Percentiles rank a stretch among this genome's conserved stretches.
These are phyloP conservation scores for Drosophila flavopinicola DNA, from an alignment of 2,888 invertebrate genomes.

Conservation along the genomic window DNA sequence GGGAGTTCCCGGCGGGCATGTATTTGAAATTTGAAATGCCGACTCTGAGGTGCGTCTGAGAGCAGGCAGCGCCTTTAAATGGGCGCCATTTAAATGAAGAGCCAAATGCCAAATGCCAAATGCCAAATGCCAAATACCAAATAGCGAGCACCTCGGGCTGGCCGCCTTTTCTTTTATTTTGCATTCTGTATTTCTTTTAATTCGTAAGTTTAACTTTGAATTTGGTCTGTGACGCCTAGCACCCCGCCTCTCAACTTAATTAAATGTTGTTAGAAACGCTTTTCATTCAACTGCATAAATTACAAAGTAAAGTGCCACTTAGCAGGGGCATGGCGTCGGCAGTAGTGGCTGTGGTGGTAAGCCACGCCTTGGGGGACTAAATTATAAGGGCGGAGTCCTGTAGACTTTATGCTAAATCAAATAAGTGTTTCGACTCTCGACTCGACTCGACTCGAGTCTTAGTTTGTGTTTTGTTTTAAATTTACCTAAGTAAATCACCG, in stretches of 20 bases:
- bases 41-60: conserved; percentile 22
- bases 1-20: conserved; percentile 20
- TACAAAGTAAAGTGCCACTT: conserved; percentile 73
- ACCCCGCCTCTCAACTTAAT: conserved; percentile 60
- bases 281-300: conserved; percentile 75
- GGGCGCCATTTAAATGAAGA: conserved; percentile 64
- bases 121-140: no score
- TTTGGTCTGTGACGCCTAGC: conserved; percentile 52
- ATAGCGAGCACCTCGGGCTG: conserved; percentile 46
- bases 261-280: conserved; percentile 75
- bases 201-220: conserved; percentile 71
- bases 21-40: conserved; percentile 30
- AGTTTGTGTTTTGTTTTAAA: conserved; percentile 46
- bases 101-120: no score
- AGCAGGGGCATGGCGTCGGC: conserved; percentile 25
- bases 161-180: conserved; percentile 4
- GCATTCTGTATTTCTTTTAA: conserved; percentile 47
- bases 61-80: conserved; percentile 48
- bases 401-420: conserved; percentile 67
- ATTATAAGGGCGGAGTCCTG: conserved; percentile 48
- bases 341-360: conserved; percentile 9
- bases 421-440: conserved; percentile 50
- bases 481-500: conserved; percentile 44
- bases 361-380: conserved; percentile 46
- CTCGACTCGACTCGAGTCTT: conserved; percentile 17